Conservation (phyloP, 1,140 invertebrate species). For the Diuraphis noxia region DNA sequence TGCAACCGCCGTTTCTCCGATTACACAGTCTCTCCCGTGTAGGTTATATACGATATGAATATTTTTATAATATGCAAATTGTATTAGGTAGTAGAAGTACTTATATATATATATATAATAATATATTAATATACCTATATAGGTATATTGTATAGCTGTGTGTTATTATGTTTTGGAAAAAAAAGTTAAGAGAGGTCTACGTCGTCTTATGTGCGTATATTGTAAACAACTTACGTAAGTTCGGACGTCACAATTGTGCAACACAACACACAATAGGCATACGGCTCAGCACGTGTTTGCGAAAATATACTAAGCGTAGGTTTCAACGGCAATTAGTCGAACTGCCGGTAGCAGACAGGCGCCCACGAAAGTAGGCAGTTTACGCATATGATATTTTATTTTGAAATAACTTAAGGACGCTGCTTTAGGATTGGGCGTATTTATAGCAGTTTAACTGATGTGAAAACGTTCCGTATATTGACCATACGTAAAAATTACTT, state of each 20-base stretch:
- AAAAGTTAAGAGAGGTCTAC: neutral
- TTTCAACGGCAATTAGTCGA: neutral
- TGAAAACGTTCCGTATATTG: neutral
- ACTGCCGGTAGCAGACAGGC: neutral
- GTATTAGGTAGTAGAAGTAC: neutral
- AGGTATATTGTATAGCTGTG: no score
- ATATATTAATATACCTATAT: no score
- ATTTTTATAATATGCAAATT: neutral
- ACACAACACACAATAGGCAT: neutral
- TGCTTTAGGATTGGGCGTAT: neutral
- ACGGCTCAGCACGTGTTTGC: neutral
- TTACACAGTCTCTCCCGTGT: neutral
- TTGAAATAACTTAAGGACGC: neutral
- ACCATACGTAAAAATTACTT: neutral
- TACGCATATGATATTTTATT: neutral
- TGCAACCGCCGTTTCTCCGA: neutral
- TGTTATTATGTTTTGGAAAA: neutral
- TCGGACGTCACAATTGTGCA: conserved; percentile 8
- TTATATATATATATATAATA: neutral
- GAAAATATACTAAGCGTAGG: neutral
- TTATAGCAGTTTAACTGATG: neutral
- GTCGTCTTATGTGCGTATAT: neutral
- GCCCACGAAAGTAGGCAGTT: neutral
- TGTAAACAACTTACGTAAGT: conserved; percentile 28
- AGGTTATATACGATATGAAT: neutral